phyloP scores from a whole-genome alignment of 2,888 invertebrate genomes.

The Melipona beecheii region DNA sequence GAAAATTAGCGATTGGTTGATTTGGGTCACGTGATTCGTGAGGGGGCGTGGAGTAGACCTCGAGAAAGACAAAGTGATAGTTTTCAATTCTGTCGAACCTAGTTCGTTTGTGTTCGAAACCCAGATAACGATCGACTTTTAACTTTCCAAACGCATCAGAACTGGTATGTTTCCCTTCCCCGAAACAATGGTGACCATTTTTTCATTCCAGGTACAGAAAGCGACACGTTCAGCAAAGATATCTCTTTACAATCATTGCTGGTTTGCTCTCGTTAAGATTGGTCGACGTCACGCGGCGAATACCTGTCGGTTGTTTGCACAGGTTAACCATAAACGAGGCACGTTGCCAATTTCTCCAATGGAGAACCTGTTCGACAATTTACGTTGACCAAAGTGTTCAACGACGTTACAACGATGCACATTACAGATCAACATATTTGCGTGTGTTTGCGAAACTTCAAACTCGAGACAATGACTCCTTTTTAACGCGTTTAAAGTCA shows the following conservation, averaged over 20 bases:
- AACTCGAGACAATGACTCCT: too few relatives aligned
- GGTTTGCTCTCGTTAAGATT: conserved; percentile 48
- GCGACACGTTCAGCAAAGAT: conserved; percentile 22
- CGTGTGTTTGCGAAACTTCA: too few relatives aligned
- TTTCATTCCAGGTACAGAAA: conserved; percentile 13
- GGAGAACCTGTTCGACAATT: neutral
- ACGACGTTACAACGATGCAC: too few relatives aligned
- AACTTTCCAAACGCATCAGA: neutral
- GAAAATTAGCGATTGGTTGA: too few relatives aligned
- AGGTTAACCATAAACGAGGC: conserved; percentile 41
- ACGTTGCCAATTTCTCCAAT: conserved; percentile 36
- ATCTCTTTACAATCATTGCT: conserved; percentile 39
- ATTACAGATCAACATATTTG: too few relatives aligned
- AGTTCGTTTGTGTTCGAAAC: neutral
- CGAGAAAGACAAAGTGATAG: too few relatives aligned
- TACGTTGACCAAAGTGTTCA: too few relatives aligned
- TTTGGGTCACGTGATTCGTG: too few relatives aligned
- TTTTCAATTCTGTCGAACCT: neutral
- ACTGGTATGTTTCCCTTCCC: conserved; percentile 4
- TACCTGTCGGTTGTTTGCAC: conserved; percentile 59
- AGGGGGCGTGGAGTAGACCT: too few relatives aligned
- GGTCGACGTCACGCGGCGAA: conserved; percentile 55
- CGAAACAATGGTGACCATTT: conserved; percentile 8
- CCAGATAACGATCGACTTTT: neutral
- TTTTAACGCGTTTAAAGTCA: too few relatives aligned